phyloP scores from a whole-genome alignment of 2,113 vertebrate species.

The Turdus rufiventris region DNA sequence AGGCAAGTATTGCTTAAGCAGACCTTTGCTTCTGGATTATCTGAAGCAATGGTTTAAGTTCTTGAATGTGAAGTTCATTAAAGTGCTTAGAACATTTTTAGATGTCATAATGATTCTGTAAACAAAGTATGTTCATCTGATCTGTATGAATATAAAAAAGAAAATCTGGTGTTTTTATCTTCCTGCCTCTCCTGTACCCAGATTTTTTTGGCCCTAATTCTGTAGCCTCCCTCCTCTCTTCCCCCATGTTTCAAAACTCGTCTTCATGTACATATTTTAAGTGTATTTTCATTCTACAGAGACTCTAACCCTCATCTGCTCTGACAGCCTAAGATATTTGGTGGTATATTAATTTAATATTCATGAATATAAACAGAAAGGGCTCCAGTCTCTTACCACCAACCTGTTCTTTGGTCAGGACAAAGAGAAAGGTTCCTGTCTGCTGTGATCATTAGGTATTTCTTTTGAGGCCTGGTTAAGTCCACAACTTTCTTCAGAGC shows the following conservation, averaged over 20 bases:
- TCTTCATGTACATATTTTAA: not conserved
- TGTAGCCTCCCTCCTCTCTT: not conserved
- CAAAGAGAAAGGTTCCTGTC: constrained; percentile 3
- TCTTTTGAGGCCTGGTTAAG: not conserved
- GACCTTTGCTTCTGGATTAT: not conserved
- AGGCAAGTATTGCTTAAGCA: not conserved
- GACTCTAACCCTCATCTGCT: not conserved
- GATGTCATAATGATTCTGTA: not conserved
- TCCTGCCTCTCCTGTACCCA: not conserved
- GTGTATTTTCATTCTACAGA: not conserved
- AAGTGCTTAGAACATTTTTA: not conserved
- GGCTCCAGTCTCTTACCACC: not conserved
- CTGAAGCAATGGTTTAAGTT: not conserved
- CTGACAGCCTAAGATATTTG: not conserved
- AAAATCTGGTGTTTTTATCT: not conserved
- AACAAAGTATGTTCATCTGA: not conserved
- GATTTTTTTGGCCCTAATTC: not conserved
- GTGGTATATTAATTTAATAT: constrained; percentile 28
- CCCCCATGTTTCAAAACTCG: not conserved
- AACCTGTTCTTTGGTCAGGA: not conserved
- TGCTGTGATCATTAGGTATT: constrained; percentile 33
- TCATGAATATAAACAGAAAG: constrained; percentile 9
- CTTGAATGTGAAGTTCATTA: not conserved
- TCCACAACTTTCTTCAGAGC: not conserved
- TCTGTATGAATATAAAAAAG: not conserved